phyloP scores from a whole-genome alignment of 2,888 invertebrate species.

The Lordiphosa andalusiaca region DNA sequence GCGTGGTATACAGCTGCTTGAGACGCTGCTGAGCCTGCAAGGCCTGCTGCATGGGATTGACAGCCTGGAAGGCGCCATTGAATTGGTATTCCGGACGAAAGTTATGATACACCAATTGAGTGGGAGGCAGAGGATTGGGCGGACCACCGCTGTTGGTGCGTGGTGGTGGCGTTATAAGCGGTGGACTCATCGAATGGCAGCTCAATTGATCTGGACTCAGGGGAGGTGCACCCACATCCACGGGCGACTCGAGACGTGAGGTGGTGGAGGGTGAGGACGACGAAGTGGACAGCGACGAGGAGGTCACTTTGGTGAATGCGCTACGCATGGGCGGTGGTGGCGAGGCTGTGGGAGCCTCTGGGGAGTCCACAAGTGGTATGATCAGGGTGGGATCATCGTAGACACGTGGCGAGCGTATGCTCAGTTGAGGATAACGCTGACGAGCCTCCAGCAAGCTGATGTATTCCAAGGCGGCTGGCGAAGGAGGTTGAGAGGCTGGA shows the following conservation, averaged over 20 bases:
- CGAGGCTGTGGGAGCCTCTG: conserved; percentile 47
- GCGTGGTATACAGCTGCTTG: conserved; percentile 77
- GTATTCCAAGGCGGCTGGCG: conserved; percentile 67
- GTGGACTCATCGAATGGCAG: conserved; percentile 90
- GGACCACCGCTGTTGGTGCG: conserved; percentile 60
- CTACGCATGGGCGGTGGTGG: conserved; percentile 82
- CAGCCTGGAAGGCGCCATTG: conserved; percentile 79
- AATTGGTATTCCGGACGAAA: conserved; percentile 80
- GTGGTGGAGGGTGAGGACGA: conserved; percentile 60
- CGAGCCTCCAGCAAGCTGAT: conserved; percentile 73
- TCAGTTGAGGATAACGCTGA: conserved; percentile 76
- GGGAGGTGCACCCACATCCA: conserved; percentile 86
- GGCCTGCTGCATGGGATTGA: conserved; percentile 78
- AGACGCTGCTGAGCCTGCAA: conserved; percentile 78
- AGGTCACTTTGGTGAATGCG: conserved; percentile 90
- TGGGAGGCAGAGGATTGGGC: conserved; percentile 77
- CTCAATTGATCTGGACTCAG: conserved; percentile 88
- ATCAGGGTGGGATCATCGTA: conserved; percentile 80
- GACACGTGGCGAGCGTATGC: conserved; percentile 76
- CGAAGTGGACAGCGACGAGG: conserved; percentile 61
- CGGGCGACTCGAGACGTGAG: conserved; percentile 77
- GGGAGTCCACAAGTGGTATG: conserved; percentile 74
- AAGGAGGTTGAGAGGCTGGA: conserved; percentile 61
- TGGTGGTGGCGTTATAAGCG: conserved; percentile 83
- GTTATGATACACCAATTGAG: conserved; percentile 77